Evolutionary conservation across 2,888 invertebrate species (phyloP).

Genomic region (Lacanobia wlatinum): DNA sequence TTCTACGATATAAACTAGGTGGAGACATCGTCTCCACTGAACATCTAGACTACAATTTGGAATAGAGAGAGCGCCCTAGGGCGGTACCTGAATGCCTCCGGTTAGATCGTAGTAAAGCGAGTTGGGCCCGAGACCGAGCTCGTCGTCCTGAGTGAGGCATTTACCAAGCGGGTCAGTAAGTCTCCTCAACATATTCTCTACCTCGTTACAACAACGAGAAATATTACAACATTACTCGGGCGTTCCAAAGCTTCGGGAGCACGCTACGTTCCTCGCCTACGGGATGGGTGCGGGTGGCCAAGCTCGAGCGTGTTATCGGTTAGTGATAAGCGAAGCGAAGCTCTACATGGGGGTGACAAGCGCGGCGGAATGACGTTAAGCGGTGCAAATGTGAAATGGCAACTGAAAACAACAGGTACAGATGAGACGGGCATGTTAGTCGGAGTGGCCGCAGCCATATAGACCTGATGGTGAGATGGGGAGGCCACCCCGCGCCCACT

Average conservation of each 20-base stretch:
- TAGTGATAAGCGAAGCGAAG: constrained; percentile 80
- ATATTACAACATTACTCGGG: constrained; percentile 82
- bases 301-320: constrained; percentile 70
- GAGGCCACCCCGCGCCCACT: constrained; percentile 75
- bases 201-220: constrained; percentile 86
- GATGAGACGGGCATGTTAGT: constrained; percentile 82
- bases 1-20: constrained; percentile 59
- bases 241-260: constrained; percentile 78
- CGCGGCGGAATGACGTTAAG: constrained; percentile 81
- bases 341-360: constrained; percentile 81
- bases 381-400: constrained; percentile 84
- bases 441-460: constrained; percentile 84
- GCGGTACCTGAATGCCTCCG: constrained; percentile 90
- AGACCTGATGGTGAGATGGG: constrained; percentile 87
- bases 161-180: constrained; percentile 89
- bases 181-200: constrained; percentile 87
- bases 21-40: constrained; percentile 58
- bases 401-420: constrained; percentile 81
- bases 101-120: constrained; percentile 90
- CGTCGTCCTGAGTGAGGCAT: constrained; percentile 90
- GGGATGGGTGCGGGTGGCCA: constrained; percentile 73
- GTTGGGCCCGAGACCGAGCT: constrained; percentile 89
- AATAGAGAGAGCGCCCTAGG: constrained; percentile 68
- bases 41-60: constrained; percentile 68
- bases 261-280: constrained; percentile 80